phyloP scores from a whole-genome alignment of 2,888 invertebrate genomes.

The Aphidius colemani region DNA sequence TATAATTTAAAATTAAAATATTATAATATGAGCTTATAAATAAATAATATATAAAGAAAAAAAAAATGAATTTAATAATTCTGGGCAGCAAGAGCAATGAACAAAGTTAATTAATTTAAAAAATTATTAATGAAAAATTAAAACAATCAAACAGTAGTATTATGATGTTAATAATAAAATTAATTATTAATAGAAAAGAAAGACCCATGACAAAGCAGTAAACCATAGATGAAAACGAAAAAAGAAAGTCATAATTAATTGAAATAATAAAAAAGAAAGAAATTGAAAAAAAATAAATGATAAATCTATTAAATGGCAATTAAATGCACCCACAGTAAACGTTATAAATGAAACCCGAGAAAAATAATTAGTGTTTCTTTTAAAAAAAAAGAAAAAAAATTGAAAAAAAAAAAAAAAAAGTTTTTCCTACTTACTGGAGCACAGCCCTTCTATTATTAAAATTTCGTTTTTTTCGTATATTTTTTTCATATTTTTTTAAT shows the following conservation, averaged over 20 bases:
- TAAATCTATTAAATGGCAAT: not conserved
- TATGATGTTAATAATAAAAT: conserved; percentile 14
- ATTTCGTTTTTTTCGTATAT: conserved; percentile 32
- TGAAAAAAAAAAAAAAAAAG: conserved; percentile 37
- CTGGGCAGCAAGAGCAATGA: conserved; percentile 38
- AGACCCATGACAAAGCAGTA: not conserved
- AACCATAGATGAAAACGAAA: not conserved
- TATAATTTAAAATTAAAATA: not conserved
- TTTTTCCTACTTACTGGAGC: conserved; percentile 72
- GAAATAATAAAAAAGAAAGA: conserved; percentile 41
- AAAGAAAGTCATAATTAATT: conserved; percentile 24
- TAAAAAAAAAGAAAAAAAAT: conserved; percentile 33
- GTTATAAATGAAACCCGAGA: not conserved
- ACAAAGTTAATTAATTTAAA: conserved; percentile 25
- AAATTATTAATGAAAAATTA: conserved; percentile 24
- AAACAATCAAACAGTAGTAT: conserved; percentile 19
- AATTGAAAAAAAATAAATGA: conserved; percentile 32
- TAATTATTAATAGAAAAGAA: conserved; percentile 12
- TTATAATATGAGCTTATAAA: conserved; percentile 5
- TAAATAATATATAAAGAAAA: conserved; percentile 30
- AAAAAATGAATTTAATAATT: conserved; percentile 19
- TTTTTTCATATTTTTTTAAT: conserved; percentile 34
- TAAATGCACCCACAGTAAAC: not conserved
- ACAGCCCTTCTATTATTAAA: conserved; percentile 66
- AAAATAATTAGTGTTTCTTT: conserved; percentile 16